These are phyloP conservation scores for Eulemur albifrons DNA, from an alignment of 2,797 vertebrate species.

Conservation along the genomic window DNA sequence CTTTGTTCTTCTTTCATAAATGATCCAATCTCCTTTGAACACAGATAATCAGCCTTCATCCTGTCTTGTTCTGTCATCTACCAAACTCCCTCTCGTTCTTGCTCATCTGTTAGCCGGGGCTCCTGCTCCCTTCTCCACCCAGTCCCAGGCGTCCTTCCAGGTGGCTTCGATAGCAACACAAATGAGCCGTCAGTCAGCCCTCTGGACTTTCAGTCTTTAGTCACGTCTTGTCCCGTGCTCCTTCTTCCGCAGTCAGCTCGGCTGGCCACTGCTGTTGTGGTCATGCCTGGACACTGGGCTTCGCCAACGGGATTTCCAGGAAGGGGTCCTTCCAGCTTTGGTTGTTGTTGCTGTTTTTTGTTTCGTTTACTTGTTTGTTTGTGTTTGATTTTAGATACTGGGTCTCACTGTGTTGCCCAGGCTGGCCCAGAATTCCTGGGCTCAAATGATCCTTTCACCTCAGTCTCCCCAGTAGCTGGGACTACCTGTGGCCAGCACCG, in stretches of 20 bases:
- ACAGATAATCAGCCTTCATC: background rate
- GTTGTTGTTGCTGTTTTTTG: background rate
- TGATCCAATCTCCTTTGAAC: background rate
- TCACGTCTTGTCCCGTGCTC: rapidly evolving
- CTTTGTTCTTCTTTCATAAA: background rate
- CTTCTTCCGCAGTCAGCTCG: background rate
- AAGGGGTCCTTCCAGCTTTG: rapidly evolving
- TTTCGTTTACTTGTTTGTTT: background rate
- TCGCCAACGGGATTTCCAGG: background rate
- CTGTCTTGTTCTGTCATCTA: no score
- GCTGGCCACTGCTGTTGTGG: no score
- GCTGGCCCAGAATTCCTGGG: background rate
- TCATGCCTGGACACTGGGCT: background rate
- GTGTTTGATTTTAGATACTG: background rate
- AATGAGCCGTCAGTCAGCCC: rapidly evolving
- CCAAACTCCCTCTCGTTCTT: background rate
- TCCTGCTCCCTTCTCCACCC: rapidly evolving
- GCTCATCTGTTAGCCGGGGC: background rate
- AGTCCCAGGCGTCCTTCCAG: background rate
- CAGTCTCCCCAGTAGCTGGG: background rate
- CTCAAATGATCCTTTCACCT: background rate
- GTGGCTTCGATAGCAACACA: background rate
- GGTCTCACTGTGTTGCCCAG: background rate
- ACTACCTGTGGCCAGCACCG: background rate
- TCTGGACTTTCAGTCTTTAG: rapidly evolving